Base-by-base conservation (phyloP, 2,888 invertebrate species). In the Mythimna pallens region DNA sequence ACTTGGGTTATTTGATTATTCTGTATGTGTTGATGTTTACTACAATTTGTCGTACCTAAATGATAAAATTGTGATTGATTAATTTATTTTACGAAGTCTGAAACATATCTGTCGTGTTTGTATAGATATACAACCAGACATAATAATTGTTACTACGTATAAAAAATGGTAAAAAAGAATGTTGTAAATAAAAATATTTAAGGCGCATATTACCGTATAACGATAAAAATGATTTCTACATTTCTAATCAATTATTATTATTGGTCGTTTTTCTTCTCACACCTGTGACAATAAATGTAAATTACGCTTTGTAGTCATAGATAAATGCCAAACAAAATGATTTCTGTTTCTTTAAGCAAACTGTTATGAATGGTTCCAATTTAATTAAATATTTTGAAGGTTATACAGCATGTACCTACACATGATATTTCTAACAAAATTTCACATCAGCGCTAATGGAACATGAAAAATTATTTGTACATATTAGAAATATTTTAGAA, bases 261-360 rank as follows among this genome's bases (percentile, higher is more conserved):
- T 92, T 91, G 85, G 87, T 92, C 86, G 82, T 89, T 91, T 92
- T 91, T 82, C 91, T 93, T 93, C 91, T 94, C 93, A 95, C 94
- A 94, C 94, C 94, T 95, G 93, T 95, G 96, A 96, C 96, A 96
- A 96, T 96, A 96, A 95, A 93, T 94, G 90, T 95, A 95, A 91
- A 93, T 94, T 94, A 95, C 95, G 95, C 96, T 96, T 95, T 94
- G 94, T 95, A 96, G 94, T 89, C 89, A 92, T 94, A 92, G 89
- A 89, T 87, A 90, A 93, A 90, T 92, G 95, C 96, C 95, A 95
- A 95, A 94, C 76, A 80, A 87, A 87, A 86, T 88, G 68, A 81
- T 87, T 89, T 86, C 55, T 70, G 80, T 86, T 87, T 81, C 67
- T 81, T 85, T 76, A 47, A 63, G 52, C 77, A 79, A 43, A 76